Evolutionary conservation across 2,888 invertebrate genomes (phyloP).

Genomic region (Rhyacophila evoluta): DNA sequence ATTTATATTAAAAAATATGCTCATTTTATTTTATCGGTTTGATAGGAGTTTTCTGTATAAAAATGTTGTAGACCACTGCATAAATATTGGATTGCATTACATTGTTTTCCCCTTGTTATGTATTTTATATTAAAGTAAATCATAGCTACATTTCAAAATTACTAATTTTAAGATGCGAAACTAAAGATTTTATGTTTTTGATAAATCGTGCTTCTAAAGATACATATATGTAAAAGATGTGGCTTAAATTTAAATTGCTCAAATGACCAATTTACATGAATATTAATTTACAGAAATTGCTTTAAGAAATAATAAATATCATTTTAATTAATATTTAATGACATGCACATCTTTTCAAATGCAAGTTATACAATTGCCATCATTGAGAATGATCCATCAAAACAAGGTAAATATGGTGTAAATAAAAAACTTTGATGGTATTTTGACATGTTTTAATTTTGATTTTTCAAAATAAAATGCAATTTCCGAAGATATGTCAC

Average conservation of each 20-base stretch:
- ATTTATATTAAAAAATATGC: no score
- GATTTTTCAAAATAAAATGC: no score
- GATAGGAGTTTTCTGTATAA: no score
- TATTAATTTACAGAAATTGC: constrained; percentile 14
- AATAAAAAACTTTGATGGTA: no score
- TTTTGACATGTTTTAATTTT: no score
- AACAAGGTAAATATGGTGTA: no score
- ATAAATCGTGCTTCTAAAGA: not conserved
- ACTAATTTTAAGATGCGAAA: not conserved
- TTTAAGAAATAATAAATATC: not conserved
- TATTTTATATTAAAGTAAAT: not conserved
- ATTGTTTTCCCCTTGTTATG: not conserved
- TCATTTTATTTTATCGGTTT: no score
- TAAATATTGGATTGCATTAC: not conserved
- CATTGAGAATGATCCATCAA: no score
- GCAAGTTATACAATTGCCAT: no score
- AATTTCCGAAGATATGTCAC: no score
- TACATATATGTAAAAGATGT: not conserved
- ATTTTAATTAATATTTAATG: not conserved
- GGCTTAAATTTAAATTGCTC: constrained; percentile 15
- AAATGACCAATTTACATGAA: constrained; percentile 15
- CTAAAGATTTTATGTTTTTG: not conserved
- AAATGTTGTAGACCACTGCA: no score
- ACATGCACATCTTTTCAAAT: not conserved
- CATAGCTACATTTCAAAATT: no score